Evolutionary conservation across 2,888 invertebrate species (phyloP).

Genomic region (Dryobotodes eremita): DNA sequence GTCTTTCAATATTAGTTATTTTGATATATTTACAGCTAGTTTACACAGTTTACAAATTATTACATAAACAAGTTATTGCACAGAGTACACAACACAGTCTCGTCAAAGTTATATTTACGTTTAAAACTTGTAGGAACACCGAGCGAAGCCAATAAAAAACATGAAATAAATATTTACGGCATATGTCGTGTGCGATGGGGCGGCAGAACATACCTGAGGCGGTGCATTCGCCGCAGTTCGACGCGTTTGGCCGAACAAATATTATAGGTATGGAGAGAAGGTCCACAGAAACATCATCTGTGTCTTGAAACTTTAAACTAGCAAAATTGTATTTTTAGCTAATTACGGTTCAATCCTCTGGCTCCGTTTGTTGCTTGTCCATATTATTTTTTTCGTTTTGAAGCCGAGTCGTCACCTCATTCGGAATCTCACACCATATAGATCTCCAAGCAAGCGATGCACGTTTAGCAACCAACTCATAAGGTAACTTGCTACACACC

Average conservation of each 20-base stretch:
- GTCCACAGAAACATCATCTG: background rate
- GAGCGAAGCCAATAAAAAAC: conserved; percentile 4
- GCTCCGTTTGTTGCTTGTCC: background rate
- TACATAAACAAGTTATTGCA: background rate
- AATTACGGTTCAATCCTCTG: too few relatives aligned
- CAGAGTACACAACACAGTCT: background rate
- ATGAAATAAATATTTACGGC: conserved; percentile 37
- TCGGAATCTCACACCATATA: background rate
- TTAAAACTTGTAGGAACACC: conserved; percentile 4
- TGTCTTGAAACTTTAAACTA: background rate
- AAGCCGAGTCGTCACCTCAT: background rate
- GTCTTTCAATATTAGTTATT: background rate
- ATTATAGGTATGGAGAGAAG: conserved; percentile 15
- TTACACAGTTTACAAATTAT: background rate
- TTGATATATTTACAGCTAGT: background rate
- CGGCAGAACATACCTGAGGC: conserved; percentile 25
- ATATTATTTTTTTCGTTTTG: background rate
- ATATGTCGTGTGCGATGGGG: conserved; percentile 28
- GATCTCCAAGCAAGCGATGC: background rate
- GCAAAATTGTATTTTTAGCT: background rate
- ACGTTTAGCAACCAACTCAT: background rate
- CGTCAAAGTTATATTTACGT: conserved; percentile 18
- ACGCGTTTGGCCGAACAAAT: background rate
- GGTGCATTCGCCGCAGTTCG: conserved; percentile 23
- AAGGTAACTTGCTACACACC: background rate